Conservation (phyloP, 2,888 invertebrate genomes). For the Drosophila macrothrix region DNA sequence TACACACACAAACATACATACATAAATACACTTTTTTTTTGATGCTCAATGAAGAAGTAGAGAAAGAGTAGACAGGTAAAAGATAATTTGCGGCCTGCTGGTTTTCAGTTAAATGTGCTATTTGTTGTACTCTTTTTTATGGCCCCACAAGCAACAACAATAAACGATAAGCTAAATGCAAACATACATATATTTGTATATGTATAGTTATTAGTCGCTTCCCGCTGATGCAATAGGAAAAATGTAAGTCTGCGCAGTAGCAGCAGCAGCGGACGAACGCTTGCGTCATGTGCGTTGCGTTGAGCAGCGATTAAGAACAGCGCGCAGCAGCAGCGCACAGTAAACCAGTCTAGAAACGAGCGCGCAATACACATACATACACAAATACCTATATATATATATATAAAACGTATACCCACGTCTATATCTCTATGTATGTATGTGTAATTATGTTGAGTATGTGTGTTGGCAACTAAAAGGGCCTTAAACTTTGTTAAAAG, state of each 20-base stretch:
- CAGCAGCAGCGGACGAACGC: constrained; percentile 43
- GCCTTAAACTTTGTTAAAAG: constrained; percentile 84
- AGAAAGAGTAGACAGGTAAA: constrained; percentile 36
- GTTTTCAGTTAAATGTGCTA: constrained; percentile 43
- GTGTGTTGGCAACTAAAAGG: constrained; percentile 73
- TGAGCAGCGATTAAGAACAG: constrained; percentile 55
- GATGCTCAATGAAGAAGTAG: constrained; percentile 7
- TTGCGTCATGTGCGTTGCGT: constrained; percentile 80
- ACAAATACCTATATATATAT: constrained; percentile 14
- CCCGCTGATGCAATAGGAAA: constrained; percentile 72
- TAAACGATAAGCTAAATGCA: constrained; percentile 23
- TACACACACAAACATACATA: background rate
- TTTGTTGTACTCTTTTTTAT: constrained; percentile 48
- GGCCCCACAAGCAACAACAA: constrained; percentile 48
- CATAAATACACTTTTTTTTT: background rate
- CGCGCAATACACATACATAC: constrained; percentile 48
- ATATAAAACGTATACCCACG: constrained; percentile 24
- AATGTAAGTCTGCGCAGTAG: constrained; percentile 71
- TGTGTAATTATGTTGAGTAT: constrained; percentile 50
- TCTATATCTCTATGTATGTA: constrained; percentile 22
- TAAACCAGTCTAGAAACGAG: constrained; percentile 74
- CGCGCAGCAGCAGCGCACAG: constrained; percentile 51
- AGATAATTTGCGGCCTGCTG: constrained; percentile 34
- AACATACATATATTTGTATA: background rate
- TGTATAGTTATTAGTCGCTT: constrained; percentile 9